Evolutionary conservation across 2,113 vertebrate genomes (phyloP).

Genomic region (Oostethus manadensis): DNA sequence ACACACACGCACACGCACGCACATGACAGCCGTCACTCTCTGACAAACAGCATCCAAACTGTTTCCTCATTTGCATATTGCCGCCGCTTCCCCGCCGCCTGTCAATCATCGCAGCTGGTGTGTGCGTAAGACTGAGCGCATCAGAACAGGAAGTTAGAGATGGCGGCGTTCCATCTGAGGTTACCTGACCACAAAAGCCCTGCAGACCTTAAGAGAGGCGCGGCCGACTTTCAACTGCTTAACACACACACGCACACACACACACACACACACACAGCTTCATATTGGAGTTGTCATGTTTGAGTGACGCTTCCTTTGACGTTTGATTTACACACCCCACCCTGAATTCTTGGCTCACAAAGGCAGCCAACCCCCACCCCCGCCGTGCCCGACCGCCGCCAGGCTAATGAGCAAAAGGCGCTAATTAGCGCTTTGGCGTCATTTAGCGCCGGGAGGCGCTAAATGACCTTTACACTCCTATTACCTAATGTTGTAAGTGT

Average conservation of each 20-base stretch:
- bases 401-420: constrained; percentile 30
- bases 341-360: background rate
- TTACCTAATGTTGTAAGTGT: no score
- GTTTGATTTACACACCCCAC: background rate
- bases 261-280: background rate
- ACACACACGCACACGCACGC: no score
- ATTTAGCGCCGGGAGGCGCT: background rate
- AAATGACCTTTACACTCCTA: no score
- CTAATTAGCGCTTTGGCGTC: constrained; percentile 33
- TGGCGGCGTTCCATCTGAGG: no score
- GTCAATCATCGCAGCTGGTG: constrained; percentile 50
- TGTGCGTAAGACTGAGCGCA: background rate
- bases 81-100: constrained; percentile 32
- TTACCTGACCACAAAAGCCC: background rate
- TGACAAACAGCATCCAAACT: constrained; percentile 20
- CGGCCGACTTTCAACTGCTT: constrained; percentile 25
- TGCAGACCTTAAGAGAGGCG: constrained; percentile 6
- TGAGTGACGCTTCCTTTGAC: no score
- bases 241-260: constrained; percentile 9
- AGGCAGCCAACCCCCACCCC: background rate
- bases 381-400: background rate
- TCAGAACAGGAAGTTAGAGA: background rate
- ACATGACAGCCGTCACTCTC: no score
- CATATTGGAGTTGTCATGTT: background rate
- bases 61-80: constrained; percentile 51